A percentile compares a stretch with the other conserved stretches of the same genome.
Evolutionary conservation across 2,888 invertebrate genomes (phyloP).

Genomic region (Nineta flava): DNA sequence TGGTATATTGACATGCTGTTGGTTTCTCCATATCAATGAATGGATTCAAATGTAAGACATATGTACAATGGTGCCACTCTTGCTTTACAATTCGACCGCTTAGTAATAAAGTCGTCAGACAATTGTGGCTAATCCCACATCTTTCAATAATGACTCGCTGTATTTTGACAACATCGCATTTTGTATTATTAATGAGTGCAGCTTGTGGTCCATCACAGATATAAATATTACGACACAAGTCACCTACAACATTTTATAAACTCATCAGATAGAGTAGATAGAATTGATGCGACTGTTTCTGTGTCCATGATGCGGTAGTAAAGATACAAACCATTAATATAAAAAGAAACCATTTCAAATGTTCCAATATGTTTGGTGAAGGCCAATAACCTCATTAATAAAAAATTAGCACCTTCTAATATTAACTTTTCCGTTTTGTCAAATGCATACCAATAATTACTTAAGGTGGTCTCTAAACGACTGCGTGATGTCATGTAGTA

Average conservation of each 20-base stretch:
- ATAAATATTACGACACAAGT: conserved; percentile 40
- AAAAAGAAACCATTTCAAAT: conserved; percentile 36
- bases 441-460: conserved; percentile 34
- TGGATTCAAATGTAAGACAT: conserved; percentile 41
- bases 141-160: conserved; percentile 40
- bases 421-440: conserved; percentile 33
- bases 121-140: conserved; percentile 33
- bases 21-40: conserved; percentile 21
- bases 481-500: conserved; percentile 37
- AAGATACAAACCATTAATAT: conserved; percentile 30
- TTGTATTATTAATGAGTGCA: conserved; percentile 33
- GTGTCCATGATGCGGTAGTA: no score
- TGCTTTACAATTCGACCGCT: conserved; percentile 41
- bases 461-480: conserved; percentile 28
- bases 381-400: conserved; percentile 42
- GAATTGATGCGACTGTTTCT: no score
- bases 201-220: conserved; percentile 34
- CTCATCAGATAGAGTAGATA: no score
- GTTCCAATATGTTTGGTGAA: conserved; percentile 34
- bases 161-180: conserved; percentile 38
- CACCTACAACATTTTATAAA: conserved; percentile 17
- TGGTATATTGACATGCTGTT: conserved; percentile 21
- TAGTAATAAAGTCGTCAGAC: conserved; percentile 35
- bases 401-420: conserved; percentile 44
- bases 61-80: conserved; percentile 41